Evolutionary conservation across 2,797 vertebrate genomes (phyloP).

Genomic region (Anabas testudineus): DNA sequence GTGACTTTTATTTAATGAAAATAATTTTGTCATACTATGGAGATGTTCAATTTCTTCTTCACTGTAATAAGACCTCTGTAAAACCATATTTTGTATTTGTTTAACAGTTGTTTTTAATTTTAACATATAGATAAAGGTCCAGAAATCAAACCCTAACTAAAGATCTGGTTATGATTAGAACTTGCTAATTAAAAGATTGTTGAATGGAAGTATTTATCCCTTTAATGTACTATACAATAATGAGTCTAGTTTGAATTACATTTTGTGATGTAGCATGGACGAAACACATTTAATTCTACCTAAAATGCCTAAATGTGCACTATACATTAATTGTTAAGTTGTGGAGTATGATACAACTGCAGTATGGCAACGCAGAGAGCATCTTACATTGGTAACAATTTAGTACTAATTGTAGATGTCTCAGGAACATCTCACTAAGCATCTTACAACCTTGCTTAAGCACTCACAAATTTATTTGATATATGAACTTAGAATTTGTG

Average conservation of each 20-base stretch:
- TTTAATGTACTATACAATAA: conserved; percentile 12
- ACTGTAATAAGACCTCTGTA: conserved; percentile 12
- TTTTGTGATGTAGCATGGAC: background rate
- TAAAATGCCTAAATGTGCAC: background rate
- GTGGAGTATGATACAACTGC: background rate
- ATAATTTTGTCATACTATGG: conserved; percentile 5
- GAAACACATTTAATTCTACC: background rate
- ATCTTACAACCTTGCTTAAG: too few species aligned
- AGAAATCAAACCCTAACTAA: conserved; percentile 22
- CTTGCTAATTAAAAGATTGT: conserved; percentile 18
- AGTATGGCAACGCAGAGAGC: background rate
- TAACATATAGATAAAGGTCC: conserved; percentile 9
- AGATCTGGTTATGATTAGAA: background rate
- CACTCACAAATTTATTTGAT: too few species aligned
- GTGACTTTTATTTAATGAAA: conserved; percentile 40
- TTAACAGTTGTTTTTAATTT: conserved; percentile 26
- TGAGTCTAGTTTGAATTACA: background rate
- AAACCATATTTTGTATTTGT: conserved; percentile 22
- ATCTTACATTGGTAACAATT: background rate
- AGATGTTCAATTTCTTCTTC: conserved; percentile 17
- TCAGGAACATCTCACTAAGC: too few species aligned
- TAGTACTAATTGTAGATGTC: background rate
- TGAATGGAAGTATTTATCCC: background rate
- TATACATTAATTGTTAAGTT: conserved; percentile 1
- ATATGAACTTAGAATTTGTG: too few species aligned